These are phyloP conservation scores for Eugnorisma glareosa DNA, from an alignment of 2,888 invertebrate species.

Conservation along the genomic window DNA sequence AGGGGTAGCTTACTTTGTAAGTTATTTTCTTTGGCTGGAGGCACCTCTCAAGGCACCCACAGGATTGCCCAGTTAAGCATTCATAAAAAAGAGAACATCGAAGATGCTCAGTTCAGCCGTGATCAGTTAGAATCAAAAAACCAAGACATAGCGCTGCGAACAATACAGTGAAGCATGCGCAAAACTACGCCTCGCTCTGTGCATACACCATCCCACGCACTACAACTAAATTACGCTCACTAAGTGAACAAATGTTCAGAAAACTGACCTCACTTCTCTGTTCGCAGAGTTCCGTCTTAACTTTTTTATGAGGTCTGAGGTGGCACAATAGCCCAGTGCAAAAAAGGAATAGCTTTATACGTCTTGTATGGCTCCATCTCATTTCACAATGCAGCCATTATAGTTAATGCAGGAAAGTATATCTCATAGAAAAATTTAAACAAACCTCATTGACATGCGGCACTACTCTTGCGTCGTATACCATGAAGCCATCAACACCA, in stretches of 20 bases:
- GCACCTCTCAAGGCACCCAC: not conserved
- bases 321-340: not conserved
- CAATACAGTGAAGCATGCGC: no score
- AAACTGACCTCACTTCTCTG: no score
- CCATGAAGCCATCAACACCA: slow-evolving; percentile 93
- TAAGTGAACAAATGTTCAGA: no score
- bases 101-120: no score
- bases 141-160: no score
- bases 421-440: slow-evolving; percentile 3
- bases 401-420: not conserved
- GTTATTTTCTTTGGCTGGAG: not conserved
- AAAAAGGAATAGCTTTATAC: not conserved
- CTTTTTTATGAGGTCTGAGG: no score
- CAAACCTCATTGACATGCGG: slow-evolving; percentile 89
- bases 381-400: not conserved
- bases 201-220: no score
- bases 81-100: no score
- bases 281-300: no score
- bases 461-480: slow-evolving; percentile 92
- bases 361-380: not conserved
- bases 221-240: no score
- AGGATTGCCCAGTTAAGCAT: not conserved
- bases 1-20: not conserved
- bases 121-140: no score
- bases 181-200: no score